Evolutionary conservation across 2,113 vertebrate genomes (phyloP).

Genomic region (Silurus meridionalis): DNA sequence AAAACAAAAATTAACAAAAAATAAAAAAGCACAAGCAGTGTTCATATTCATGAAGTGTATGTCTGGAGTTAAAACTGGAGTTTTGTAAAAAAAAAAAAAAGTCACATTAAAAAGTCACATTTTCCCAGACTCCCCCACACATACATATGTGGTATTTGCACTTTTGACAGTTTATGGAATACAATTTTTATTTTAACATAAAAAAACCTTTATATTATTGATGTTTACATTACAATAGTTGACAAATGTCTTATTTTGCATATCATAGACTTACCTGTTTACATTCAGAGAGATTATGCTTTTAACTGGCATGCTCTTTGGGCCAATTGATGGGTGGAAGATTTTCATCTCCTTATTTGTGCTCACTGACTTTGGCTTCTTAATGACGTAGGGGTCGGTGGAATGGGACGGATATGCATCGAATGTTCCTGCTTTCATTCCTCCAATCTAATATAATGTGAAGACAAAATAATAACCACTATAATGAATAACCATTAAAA

Average conservation of each 20-base stretch:
- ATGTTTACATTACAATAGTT: not conserved
- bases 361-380: constrained; percentile 39
- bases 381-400: constrained; percentile 64
- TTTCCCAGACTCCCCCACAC: not conserved
- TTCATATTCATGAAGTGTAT: too few relatives aligned
- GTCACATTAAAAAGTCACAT: too few relatives aligned
- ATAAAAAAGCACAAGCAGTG: too few relatives aligned
- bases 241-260: not conserved
- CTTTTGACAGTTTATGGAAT: not conserved
- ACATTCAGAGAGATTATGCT: constrained; percentile 79
- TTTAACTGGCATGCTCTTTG: constrained; percentile 76
- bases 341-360: constrained; percentile 58
- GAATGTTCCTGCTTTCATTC: constrained; percentile 86
- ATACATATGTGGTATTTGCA: not conserved
- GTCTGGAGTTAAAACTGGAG: too few relatives aligned
- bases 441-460: constrained; percentile 67
- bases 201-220: not conserved
- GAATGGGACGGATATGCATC: constrained; percentile 76
- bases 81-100: too few relatives aligned
- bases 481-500: not conserved
- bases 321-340: constrained; percentile 74
- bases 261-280: constrained; percentile 69
- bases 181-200: not conserved
- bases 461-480: not conserved
- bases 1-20: too few relatives aligned